These are phyloP conservation scores for Probaryconus sp. DNA, from an alignment of 1,140 invertebrate species.

Conservation along the genomic window DNA sequence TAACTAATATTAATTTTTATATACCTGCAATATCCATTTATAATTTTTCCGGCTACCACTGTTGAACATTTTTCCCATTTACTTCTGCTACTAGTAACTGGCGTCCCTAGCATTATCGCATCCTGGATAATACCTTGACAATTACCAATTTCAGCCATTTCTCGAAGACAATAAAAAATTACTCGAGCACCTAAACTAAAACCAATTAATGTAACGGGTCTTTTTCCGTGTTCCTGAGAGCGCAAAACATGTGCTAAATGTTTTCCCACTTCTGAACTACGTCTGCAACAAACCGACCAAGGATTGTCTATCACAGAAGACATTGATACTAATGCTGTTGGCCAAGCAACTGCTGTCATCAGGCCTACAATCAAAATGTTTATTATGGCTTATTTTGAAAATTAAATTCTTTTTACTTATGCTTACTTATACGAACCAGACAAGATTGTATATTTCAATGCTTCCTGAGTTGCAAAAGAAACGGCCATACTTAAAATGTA, in stretches of 20 bases:
- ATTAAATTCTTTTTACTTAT: background rate
- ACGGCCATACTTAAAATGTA: slow-evolving; percentile 83
- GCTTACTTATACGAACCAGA: slow-evolving; percentile 76
- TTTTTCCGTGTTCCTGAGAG: slow-evolving; percentile 82
- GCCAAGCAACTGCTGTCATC: slow-evolving; percentile 85
- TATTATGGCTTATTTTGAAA: too few relatives aligned
- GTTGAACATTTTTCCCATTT: slow-evolving; percentile 80
- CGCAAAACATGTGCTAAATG: slow-evolving; percentile 84
- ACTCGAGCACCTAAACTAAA: slow-evolving; percentile 86
- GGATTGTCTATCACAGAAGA: slow-evolving; percentile 86
- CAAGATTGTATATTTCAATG: slow-evolving; percentile 85
- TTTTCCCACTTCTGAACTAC: slow-evolving; percentile 83
- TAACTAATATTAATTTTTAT: background rate
- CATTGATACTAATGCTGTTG: slow-evolving; percentile 81
- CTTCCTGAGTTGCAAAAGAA: slow-evolving; percentile 84
- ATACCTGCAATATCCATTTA: slow-evolving; percentile 84
- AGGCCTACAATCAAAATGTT: slow-evolving; percentile 81
- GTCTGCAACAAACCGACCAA: slow-evolving; percentile 85
- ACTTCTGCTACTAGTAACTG: slow-evolving; percentile 79
- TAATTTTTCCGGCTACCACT: slow-evolving; percentile 82
- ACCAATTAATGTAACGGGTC: slow-evolving; percentile 86
- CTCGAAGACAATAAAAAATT: slow-evolving; percentile 84
- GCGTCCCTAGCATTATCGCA: slow-evolving; percentile 84
- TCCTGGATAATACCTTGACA: slow-evolving; percentile 85
- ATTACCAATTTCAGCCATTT: slow-evolving; percentile 78